Evolutionary conservation across 2,113 vertebrate genomes (phyloP), one percentile per base, ranked within the genome.

Genomic region (Brachypodius melanocephalos): DNA sequence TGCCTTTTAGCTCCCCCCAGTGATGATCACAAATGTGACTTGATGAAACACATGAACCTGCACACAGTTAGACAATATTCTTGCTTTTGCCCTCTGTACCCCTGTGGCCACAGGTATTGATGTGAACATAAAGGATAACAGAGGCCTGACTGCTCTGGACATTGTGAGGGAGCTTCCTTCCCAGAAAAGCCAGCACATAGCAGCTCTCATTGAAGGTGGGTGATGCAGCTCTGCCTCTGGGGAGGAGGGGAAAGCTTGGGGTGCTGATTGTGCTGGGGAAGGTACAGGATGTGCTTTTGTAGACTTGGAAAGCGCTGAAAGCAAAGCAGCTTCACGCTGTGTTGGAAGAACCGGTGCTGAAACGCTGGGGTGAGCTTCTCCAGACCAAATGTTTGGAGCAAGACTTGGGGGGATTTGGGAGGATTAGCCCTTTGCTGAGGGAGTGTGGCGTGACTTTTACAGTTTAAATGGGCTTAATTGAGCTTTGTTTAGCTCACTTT

Each of bases 101-200:
- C 21, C 52, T 92, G 0, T 84, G 61, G 17, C 69, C 59, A 5
- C 95, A 99, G 99, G 99, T 92, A 98, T 99, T 40, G 98, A 99
- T 55, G 99, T 99, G 90, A 99, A 98, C 97, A 99, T 99, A 51
- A 97, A 98, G 25, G 99, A 99, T 91, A 98, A 98, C 95, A 98
- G 98, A 94, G 98, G 99, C 66, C 97, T 99, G 96, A 98, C 99
- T 2, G 99, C 99, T 52, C 98, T 99, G 95, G 99, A 99, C 97
- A 99, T 98, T 24, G 99, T 99, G 88, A 98, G 98, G 85, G 99
- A 99, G 32, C 98, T 99, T 97, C 99, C 99, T n/a, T 99, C 99
- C 45, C 98, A 99, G 97, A 99, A 99, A 97, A 99, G 99, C 97
- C 98, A 99, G 66, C 98, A 99, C 96, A 99, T 99, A 79, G 99